Percentiles rank a stretch among this genome's conserved stretches.
Evolutionary conservation across 2,113 vertebrate species (phyloP).

Genomic region (Octodon degus): DNA sequence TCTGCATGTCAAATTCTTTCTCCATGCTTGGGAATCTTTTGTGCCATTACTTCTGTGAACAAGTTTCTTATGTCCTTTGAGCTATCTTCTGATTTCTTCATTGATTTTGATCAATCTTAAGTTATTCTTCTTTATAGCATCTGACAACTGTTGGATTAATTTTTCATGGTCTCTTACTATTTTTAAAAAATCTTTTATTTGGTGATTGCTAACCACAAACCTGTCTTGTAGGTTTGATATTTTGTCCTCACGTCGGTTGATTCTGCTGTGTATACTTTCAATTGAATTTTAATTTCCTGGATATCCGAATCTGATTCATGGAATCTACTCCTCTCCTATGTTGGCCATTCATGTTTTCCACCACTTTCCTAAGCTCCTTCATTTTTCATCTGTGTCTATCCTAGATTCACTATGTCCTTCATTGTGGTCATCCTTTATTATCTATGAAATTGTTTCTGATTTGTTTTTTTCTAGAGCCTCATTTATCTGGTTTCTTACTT

Average conservation of each 20-base stretch:
- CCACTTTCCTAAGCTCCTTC: background rate
- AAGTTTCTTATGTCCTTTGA: background rate
- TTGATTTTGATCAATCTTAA: background rate
- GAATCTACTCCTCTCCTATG: background rate
- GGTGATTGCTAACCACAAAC: background rate
- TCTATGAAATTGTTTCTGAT: background rate
- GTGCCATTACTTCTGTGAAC: background rate
- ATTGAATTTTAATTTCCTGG: background rate
- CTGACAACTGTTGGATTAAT: background rate
- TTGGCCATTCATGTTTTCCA: background rate
- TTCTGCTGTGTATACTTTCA: background rate
- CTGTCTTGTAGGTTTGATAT: background rate
- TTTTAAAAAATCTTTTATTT: background rate
- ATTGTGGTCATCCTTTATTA: background rate
- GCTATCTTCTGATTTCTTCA: background rate
- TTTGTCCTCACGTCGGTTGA: background rate
- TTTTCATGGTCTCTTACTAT: background rate
- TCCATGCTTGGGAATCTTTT: background rate
- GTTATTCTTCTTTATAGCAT: background rate
- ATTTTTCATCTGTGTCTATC: background rate
- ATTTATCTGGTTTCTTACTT: background rate
- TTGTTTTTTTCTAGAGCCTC: background rate
- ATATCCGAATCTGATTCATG: background rate
- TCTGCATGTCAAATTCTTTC: background rate
- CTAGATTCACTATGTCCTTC: background rate